Base-by-base conservation (phyloP, 2,888 invertebrate genomes). In the Lucinisca nassula region DNA sequence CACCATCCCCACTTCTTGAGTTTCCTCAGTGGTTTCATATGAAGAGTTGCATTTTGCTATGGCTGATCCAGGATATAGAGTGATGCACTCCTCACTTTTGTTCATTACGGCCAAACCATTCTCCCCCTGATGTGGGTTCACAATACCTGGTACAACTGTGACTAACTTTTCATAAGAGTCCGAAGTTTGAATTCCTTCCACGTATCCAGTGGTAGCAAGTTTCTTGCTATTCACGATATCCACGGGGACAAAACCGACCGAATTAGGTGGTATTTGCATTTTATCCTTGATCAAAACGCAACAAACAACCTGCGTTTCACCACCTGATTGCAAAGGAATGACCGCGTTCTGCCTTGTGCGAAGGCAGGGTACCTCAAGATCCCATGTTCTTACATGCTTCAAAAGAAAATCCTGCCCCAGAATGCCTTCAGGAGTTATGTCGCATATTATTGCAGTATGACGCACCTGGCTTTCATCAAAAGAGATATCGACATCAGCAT, bases 371-470 rank as follows among this genome's bases (percentile, higher is more conserved):
- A 32, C 70, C 24, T 77, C 58, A 2, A 38, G 32, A 30, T 24
- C 40, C 78, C 61, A 78, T n/a, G 40, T 38, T 61, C 30, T 38
- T 27, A 76, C 51, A 73, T 80, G 77, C 10, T 80, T 76, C 30
- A 82, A 21, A 2, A 83, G 17, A 38, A 87, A 87, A 61, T 83
- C 83, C 61, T 87, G 87, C 10, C 87, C 87, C 37, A 67, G 32
- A 27, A 87, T 78, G 12, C 58, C 83, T 21, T 80, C 72, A 45
- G 75, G 67, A 27, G 58, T 37, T 3, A 79, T 78, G 55, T 84
- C 76, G 73, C 83, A 83, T 3, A 83, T 74, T 17, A 87, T 73
- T 12, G 77, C 37, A 27, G 12, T 51, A 24, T 74, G 79, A 1
- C 58, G 75, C 38, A 78, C n/a, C 27, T 35, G 51, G 24, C 38